Evolutionary conservation across 2,113 vertebrate genomes (phyloP).

Genomic region (Engystomops pustulosus): DNA sequence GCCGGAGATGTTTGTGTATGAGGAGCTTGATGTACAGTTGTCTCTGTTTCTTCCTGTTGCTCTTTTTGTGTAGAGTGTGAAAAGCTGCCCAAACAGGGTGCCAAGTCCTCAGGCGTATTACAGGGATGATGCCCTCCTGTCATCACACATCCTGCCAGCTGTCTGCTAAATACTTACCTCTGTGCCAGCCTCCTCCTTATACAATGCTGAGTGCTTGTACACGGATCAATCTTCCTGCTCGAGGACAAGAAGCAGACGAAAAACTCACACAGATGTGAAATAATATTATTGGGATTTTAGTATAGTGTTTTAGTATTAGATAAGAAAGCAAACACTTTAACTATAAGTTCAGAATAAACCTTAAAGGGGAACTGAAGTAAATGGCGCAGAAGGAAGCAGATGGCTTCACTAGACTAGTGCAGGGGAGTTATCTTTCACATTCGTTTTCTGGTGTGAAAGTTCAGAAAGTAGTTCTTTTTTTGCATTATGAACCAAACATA

Average conservation of each 20-base stretch:
- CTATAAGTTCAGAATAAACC: no score
- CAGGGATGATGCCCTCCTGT: conserved; percentile 45
- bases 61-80: conserved; percentile 33
- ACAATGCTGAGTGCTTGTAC: conserved; percentile 6
- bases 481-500: no score
- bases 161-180: conserved; percentile 44
- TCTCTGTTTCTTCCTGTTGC: conserved; percentile 18
- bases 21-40: background rate
- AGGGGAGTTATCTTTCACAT: no score
- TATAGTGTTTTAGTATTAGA: background rate
- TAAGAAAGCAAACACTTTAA: background rate
- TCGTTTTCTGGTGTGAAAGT: no score
- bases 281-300: background rate
- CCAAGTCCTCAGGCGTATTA: conserved; percentile 43
- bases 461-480: no score
- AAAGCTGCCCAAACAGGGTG: conserved; percentile 31
- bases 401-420: no score
- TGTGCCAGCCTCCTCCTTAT: conserved; percentile 30
- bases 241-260: background rate
- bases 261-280: background rate
- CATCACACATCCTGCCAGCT: conserved; percentile 47
- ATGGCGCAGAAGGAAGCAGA: no score
- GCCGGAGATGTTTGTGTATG: conserved; percentile 18
- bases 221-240: background rate
- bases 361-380: no score